Evolutionary conservation across 2,888 invertebrate genomes (phyloP), one percentile per base, ranked within the genome.

Genomic region (Galerucella nymphaeae): DNA sequence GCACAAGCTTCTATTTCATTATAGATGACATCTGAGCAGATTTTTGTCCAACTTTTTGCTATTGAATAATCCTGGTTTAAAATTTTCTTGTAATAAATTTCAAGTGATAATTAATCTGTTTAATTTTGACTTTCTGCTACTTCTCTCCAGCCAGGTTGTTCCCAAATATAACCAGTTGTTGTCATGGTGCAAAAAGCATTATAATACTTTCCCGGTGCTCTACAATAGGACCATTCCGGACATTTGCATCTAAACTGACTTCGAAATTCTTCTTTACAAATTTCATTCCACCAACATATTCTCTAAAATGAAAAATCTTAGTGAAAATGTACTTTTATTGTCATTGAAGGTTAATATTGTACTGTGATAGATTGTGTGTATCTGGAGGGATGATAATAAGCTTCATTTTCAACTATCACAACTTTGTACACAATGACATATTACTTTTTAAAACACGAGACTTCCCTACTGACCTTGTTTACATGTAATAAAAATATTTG

Each of bases 201-300:
- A 87, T 96, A 96, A 86, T 96, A 96, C 75, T 93, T 90, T 38
- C 96, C 96, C 5, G 96, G 96, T 79, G 92, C 95, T 85, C 95
- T 90, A 87, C 96, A 96, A 85, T 92, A 96, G 0, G 95, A 95
- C 93, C 94, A 96, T 75, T 93, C 91, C 0, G 96, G 96, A 82
- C 96, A 96, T 83, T 93, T 93, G 87, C 96, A 96, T 74, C 94
- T 90, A 86, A 96, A 96, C 79, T 93, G 89, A 78, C 90, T 93
- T 86, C 95, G 95, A 84, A 96, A 96, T 86, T 96, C 96, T 84
- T 96, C 95, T 84, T 96, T 96, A 88, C 96, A 96, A 18, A 95
- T 92, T 88, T 96, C 96, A 86, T 96, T 96, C 94, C 95, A 96
- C 95, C 95, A 96, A 86, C 96, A 96, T 66, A 94, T 95, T 84